Conservation (phyloP, 2,888 invertebrate species). For the Ichneumon xanthorius region DNA sequence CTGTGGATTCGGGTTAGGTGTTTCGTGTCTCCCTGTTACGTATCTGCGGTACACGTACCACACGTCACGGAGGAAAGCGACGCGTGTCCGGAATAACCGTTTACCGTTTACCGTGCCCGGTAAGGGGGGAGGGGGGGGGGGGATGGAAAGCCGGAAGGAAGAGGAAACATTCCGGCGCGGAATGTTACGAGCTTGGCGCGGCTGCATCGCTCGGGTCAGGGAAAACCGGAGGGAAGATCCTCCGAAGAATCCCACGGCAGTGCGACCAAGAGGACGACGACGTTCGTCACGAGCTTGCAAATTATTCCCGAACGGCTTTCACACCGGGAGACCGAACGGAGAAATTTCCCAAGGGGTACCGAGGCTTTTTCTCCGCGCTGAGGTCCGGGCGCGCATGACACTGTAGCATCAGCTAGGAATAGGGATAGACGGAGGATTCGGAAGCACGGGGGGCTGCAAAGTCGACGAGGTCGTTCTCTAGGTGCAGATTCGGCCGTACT, state of each 20-base stretch:
- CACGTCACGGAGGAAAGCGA: constrained; percentile 54
- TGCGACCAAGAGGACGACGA: constrained; percentile 53
- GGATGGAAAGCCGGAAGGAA: background rate
- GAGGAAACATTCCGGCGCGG: constrained; percentile 32
- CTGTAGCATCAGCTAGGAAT: background rate
- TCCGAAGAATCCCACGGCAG: constrained; percentile 63
- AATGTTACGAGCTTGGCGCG: constrained; percentile 71
- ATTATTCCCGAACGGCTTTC: constrained; percentile 78
- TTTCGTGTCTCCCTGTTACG: background rate
- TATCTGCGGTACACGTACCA: constrained; percentile 41
- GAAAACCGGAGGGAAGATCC: constrained; percentile 73
- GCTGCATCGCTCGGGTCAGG: constrained; percentile 74
- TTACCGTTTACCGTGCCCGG: constrained; percentile 38
- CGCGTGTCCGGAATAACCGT: constrained; percentile 66
- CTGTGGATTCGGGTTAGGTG: background rate
- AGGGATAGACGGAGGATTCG: background rate
- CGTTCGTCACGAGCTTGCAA: constrained; percentile 76
- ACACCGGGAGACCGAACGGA: constrained; percentile 70
- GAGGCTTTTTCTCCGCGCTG: constrained; percentile 21
- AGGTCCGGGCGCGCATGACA: background rate
- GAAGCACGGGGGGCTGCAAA: background rate
- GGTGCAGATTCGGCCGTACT: background rate
- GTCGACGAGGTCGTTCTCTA: background rate
- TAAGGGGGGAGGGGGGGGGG: too few species aligned
- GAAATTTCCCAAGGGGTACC: constrained; percentile 78